Percentiles rank a stretch among this genome's conserved stretches.
phyloP scores from a whole-genome alignment of 92 coral and sea anemone species.

The Meandrina meandrites region DNA sequence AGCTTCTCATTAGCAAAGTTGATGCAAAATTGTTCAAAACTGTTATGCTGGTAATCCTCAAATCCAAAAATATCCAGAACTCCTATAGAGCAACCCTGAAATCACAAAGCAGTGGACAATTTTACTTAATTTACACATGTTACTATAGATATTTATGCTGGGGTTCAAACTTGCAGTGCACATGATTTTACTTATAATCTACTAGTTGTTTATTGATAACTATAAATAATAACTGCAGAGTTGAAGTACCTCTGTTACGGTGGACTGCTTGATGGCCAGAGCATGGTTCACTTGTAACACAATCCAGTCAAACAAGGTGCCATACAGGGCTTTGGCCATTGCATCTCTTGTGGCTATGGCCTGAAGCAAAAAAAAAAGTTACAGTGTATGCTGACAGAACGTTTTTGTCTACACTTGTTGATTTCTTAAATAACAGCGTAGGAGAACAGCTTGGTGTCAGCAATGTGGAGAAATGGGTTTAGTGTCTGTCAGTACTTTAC shows the following conservation, averaged over 20 bases:
- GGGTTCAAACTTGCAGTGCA: too few relatives aligned
- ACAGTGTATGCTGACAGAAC: too few relatives aligned
- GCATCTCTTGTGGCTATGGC: conserved; percentile 96
- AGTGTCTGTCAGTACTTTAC: too few relatives aligned
- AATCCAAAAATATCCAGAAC: conserved; percentile 99
- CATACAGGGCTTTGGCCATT: conserved; percentile 98
- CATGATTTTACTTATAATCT: too few relatives aligned
- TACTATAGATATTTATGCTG: too few relatives aligned
- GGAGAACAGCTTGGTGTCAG: background rate
- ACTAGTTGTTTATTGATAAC: too few relatives aligned
- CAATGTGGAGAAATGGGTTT: too few relatives aligned
- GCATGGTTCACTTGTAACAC: conserved; percentile 93
- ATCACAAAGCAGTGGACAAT: background rate
- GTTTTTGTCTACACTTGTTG: too few relatives aligned
- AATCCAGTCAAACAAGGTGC: conserved; percentile 99
- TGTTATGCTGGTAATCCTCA: conserved; percentile 91
- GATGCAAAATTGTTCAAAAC: conserved; percentile 98
- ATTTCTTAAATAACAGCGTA: background rate
- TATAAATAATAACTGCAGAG: too few relatives aligned
- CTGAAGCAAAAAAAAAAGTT: conserved; percentile 18
- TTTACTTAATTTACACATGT: background rate
- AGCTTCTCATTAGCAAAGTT: conserved; percentile 98
- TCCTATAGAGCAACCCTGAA: conserved; percentile 93
- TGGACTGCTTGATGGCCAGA: conserved; percentile 71
- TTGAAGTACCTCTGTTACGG: conserved; percentile 67